Percentiles rank a stretch among this genome's conserved stretches.
phyloP scores from a whole-genome alignment of 1,140 invertebrate genomes.

The Leucophenga varia region DNA sequence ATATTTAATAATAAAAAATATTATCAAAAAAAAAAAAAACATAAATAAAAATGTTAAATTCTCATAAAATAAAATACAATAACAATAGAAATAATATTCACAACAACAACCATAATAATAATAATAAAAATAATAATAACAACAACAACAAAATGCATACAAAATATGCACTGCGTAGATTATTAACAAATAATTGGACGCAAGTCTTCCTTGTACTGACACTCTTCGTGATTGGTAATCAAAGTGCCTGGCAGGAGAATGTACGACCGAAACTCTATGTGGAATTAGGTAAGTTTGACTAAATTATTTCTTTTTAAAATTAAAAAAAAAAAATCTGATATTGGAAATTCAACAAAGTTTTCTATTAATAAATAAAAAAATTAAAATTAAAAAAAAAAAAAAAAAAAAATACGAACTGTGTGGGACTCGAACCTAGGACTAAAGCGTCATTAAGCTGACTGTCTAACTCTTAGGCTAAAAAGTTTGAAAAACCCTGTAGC shows the following conservation, averaged over 20 bases:
- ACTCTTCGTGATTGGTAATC: constrained; percentile 55
- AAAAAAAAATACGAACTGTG: too few relatives aligned
- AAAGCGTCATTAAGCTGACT: too few relatives aligned
- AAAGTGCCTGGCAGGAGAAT: constrained; percentile 79
- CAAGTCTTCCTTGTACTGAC: constrained; percentile 56
- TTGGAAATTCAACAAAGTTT: not conserved
- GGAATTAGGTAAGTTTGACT: constrained; percentile 81
- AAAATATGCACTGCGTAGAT: constrained; percentile 14
- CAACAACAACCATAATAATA: constrained; percentile 17
- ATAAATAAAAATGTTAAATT: constrained; percentile 44
- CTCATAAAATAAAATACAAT: constrained; percentile 27
- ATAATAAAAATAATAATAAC: constrained; percentile 12
- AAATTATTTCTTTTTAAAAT: too few relatives aligned
- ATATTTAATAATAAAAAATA: constrained; percentile 19
- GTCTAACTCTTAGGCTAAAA: too few relatives aligned
- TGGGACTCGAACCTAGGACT: too few relatives aligned
- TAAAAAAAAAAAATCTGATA: constrained; percentile 5
- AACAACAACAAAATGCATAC: constrained; percentile 27
- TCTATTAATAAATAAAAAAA: too few relatives aligned
- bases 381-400: too few relatives aligned
- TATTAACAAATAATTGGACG: constrained; percentile 27
- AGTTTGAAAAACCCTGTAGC: too few relatives aligned
- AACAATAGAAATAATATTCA: not conserved
- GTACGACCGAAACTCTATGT: constrained; percentile 84
- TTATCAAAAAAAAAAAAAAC: constrained; percentile 26